Percentiles rank a stretch among this genome's conserved stretches.
Conservation (phyloP, 1,140 invertebrate genomes). For the Sycophila sp. region DNA sequence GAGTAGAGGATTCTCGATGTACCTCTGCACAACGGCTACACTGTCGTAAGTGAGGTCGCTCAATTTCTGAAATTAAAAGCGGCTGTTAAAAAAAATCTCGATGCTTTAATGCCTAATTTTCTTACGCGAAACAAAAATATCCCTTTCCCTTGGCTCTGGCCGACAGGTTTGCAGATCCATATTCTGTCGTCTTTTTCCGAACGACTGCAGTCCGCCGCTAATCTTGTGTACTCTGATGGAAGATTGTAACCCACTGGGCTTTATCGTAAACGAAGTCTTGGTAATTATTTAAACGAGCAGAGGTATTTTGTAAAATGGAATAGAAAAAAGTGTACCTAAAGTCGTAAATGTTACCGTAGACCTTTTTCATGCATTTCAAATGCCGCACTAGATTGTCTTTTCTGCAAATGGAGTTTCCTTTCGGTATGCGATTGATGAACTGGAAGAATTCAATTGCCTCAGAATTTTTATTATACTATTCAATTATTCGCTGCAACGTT, state of each 20-base stretch:
- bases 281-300: no score
- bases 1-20: conserved; percentile 85
- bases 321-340: conserved; percentile 73
- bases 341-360: conserved; percentile 83
- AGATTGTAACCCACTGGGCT: conserved; percentile 83
- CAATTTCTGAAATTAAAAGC: conserved; percentile 70
- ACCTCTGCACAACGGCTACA: conserved; percentile 81
- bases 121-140: conserved; percentile 84
- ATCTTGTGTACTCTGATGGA: conserved; percentile 85
- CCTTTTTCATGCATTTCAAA: conserved; percentile 82
- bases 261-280: neutral
- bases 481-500: conserved; percentile 6
- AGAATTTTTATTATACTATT: neutral
- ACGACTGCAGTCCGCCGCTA: conserved; percentile 78
- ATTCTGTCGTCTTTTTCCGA: conserved; percentile 65
- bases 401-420: conserved; percentile 81
- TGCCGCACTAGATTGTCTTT: conserved; percentile 84
- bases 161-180: conserved; percentile 90
- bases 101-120: neutral
- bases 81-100: neutral
- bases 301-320: no score
- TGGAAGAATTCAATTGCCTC: conserved; percentile 56
- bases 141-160: conserved; percentile 83
- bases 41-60: conserved; percentile 80
- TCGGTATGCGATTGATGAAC: conserved; percentile 87